Evolutionary conservation across 2,888 invertebrate genomes (phyloP).

Genomic region (Lamellibrachia satsuma): DNA sequence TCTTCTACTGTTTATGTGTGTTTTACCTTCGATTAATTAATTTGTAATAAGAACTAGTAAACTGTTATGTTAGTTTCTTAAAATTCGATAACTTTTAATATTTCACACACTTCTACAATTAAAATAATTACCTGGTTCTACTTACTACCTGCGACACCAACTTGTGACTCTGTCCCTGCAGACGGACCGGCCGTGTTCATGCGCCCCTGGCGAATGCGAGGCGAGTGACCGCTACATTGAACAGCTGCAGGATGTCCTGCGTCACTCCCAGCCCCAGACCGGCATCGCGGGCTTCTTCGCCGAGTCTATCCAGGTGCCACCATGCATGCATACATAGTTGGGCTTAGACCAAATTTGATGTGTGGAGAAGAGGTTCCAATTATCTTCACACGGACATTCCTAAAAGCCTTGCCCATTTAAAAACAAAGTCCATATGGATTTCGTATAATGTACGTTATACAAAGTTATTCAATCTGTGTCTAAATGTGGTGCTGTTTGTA

Average conservation of each 20-base stretch:
- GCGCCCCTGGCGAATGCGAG: constrained; percentile 69
- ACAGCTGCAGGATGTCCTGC: constrained; percentile 82
- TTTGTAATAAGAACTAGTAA: too few species aligned
- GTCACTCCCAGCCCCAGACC: constrained; percentile 78
- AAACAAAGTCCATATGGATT: too few species aligned
- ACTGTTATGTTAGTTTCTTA: too few species aligned
- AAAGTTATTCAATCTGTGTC: background rate
- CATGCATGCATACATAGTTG: background rate
- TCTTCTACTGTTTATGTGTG: too few species aligned
- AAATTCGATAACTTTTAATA: too few species aligned
- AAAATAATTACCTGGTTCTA: background rate
- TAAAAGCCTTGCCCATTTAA: too few species aligned
- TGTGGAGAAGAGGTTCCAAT: background rate
- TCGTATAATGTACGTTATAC: background rate
- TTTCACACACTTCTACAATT: too few species aligned
- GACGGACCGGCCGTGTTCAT: constrained; percentile 67
- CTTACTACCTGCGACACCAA: background rate
- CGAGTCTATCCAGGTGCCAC: constrained; percentile 85
- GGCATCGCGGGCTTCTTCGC: constrained; percentile 90
- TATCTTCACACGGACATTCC: too few species aligned
- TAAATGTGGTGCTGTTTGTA: background rate
- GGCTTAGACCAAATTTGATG: background rate
- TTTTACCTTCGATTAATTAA: too few species aligned
- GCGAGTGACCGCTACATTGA: constrained; percentile 83
- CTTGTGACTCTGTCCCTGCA: background rate